phyloP scores from a whole-genome alignment of 2,113 vertebrate genomes.

The Myrmophylax atrothorax region DNA sequence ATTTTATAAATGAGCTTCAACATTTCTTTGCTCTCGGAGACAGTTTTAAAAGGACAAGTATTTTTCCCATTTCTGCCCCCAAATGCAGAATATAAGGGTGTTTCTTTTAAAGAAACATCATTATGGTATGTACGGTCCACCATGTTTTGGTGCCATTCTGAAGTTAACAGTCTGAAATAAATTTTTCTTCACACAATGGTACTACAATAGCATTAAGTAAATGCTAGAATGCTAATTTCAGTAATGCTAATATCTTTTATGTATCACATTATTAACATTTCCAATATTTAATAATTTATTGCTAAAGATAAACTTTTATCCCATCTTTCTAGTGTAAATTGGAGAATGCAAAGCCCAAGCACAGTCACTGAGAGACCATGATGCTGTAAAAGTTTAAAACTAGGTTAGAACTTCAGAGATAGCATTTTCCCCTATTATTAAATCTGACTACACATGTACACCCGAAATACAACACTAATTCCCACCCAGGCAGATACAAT shows the following conservation, averaged over 20 bases:
- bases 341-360: neutral
- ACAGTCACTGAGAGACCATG: neutral
- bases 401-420: neutral
- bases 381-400: neutral
- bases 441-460: neutral
- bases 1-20: conserved; percentile 67
- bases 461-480: neutral
- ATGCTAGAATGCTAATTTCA: neutral
- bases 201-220: neutral
- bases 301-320: neutral
- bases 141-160: neutral
- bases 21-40: conserved; percentile 31
- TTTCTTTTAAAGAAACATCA: neutral
- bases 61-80: neutral
- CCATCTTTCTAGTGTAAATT: neutral
- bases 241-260: neutral
- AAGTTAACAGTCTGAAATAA: neutral
- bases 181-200: neutral
- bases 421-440: neutral
- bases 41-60: conserved; percentile 43
- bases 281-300: neutral
- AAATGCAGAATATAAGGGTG: neutral
- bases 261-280: neutral
- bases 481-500: neutral
- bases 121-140: neutral